Evolutionary conservation across 2,113 vertebrate species (phyloP).

Genomic region (Coryphaenoides rupestris): DNA sequence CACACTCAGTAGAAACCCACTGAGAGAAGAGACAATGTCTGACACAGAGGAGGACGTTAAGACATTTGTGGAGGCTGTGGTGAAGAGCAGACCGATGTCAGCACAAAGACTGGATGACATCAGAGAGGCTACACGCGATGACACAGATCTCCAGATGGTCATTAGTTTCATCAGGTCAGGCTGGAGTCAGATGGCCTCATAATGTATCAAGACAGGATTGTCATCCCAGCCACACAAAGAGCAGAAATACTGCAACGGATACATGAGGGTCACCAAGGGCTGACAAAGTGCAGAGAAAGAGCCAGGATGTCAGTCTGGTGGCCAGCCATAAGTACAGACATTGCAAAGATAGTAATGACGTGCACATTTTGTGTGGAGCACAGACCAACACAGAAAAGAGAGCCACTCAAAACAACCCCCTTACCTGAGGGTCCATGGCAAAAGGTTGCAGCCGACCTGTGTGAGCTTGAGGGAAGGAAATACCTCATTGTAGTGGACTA

Average conservation of each 20-base stretch:
- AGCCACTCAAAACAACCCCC: neutral
- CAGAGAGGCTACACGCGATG: no score
- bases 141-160: no score
- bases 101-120: no score
- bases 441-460: constrained; percentile 1
- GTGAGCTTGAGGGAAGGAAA: constrained; percentile 3
- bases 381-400: neutral
- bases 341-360: no score
- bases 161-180: no score
- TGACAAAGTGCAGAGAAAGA: neutral
- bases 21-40: no score
- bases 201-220: constrained; percentile 9
- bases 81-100: no score
- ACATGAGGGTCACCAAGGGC: constrained; percentile 3
- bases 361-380: neutral
- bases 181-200: constrained; percentile 1
- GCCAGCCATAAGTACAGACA: neutral
- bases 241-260: constrained; percentile 1
- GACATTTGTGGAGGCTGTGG: no score
- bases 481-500: constrained; percentile 18
- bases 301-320: neutral
- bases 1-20: no score
- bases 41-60: no score
- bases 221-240: constrained; percentile 1
- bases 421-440: neutral